These are phyloP conservation scores for Vicugna pacos DNA, from an alignment of 2,113 vertebrate species.

Conservation along the genomic window DNA sequence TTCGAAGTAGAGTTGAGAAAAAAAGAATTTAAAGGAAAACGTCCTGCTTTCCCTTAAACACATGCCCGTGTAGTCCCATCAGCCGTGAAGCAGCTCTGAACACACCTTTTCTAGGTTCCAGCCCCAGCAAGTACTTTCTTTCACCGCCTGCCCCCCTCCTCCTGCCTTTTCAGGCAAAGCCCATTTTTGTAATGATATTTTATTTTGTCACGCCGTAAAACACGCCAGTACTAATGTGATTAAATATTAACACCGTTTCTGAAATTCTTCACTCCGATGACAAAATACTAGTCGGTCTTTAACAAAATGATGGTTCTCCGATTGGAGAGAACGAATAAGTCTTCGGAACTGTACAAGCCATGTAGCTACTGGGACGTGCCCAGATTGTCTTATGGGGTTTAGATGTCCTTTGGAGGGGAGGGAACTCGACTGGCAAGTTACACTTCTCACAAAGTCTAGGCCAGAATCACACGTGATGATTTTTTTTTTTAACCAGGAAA, in stretches of 20 bases:
- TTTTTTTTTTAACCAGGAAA: slow-evolving; percentile 10
- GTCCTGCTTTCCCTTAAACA: background rate
- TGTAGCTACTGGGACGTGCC: background rate
- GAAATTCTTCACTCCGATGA: slow-evolving; percentile 76
- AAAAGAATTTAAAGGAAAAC: background rate
- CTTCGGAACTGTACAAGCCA: background rate
- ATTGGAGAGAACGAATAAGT: background rate
- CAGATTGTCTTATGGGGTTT: background rate
- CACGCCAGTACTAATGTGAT: slow-evolving; percentile 78
- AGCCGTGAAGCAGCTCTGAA: background rate
- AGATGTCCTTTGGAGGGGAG: background rate
- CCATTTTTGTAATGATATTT: slow-evolving; percentile 75
- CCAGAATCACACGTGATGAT: background rate
- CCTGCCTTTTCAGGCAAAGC: slow-evolving; percentile 10
- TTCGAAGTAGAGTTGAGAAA: slow-evolving; percentile 8
- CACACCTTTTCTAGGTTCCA: background rate
- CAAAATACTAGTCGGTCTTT: slow-evolving; percentile 70
- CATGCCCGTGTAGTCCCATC: background rate
- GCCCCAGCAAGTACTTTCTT: background rate
- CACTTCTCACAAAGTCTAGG: background rate
- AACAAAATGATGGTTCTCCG: slow-evolving; percentile 52
- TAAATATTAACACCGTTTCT: slow-evolving; percentile 84
- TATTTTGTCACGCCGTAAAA: slow-evolving; percentile 81
- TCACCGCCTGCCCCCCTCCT: too few relatives aligned
- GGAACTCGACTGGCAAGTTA: background rate